Evolutionary conservation across 2,797 vertebrate genomes (phyloP), one percentile per base, ranked within the genome.

Genomic region (Aplochiton taeniatus): DNA sequence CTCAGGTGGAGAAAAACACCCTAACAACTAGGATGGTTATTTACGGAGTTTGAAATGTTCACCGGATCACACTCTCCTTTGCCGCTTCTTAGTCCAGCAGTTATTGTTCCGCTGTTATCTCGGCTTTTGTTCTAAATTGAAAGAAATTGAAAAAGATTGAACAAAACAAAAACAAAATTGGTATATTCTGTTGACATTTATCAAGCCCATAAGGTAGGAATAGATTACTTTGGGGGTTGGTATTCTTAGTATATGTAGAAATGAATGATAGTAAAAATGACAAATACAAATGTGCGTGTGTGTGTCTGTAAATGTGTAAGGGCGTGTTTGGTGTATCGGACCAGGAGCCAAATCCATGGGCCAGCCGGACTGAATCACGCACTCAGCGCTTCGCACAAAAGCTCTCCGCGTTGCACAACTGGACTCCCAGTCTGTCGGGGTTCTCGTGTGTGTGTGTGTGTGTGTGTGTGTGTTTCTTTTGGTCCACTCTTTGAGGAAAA

Each of bases 351-450:
- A 75, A 80, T 83, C 74, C 67, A 78, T 63, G 69, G 63, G 71
- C 72, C 31, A 31, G 52, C 17, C 48, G 18, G 13, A 72, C 19
- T 60, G 61, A 41, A 72, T 31, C 31, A 31, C 31, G 31, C 18
- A 31, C 51, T 68, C 61, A 57, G 63, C 45, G 69, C 53, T 20
- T 56, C 12, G 11, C 61, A 54, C 54, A 73, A 69, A 70, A 71
- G 78, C 77, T 16, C 65, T 47, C 77, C 77, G 73, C 82, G 74
- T 73, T 76, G 85, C 82, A 80, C 72, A 82, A 76, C 81, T 80
- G 68, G 63, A 70, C 83, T 81, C 65, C 19, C n/a, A n/a, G 64
- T 69, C 79, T 75, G 69, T 79, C 83, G 72, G 68, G 55, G 12
- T 58, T 53, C 16, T 18, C 79, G 85, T 1, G 42, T 8, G 8